A percentile compares a stretch with the other conserved stretches of the same genome.
Conservation (phyloP, 2,113 vertebrate genomes). For the Gavialis gangeticus region DNA sequence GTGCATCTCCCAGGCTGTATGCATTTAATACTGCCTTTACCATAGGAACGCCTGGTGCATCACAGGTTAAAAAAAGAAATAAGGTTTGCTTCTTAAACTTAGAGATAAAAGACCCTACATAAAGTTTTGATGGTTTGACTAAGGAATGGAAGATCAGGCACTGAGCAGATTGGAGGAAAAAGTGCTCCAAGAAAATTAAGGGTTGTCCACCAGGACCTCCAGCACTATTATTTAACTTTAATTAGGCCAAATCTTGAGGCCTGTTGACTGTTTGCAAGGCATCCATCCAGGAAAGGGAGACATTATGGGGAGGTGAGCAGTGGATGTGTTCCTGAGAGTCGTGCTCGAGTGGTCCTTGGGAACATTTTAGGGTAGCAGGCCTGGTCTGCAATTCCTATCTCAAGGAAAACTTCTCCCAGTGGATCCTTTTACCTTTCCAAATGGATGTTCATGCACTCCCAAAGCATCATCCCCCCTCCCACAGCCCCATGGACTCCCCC, state of each 20-base stretch:
- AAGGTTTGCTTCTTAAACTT: background rate
- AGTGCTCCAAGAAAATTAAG: background rate
- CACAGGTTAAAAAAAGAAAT: background rate
- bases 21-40: background rate
- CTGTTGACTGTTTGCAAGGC: background rate
- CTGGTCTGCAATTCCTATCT: background rate
- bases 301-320: background rate
- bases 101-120: background rate
- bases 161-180: background rate
- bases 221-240: background rate
- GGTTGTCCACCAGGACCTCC: background rate
- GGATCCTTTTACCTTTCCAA: background rate
- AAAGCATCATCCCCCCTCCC: background rate
- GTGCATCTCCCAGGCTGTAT: background rate
- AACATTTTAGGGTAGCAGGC: background rate
- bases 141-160: background rate
- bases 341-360: background rate
- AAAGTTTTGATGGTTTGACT: background rate
- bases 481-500: background rate
- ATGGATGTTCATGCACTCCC: background rate
- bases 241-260: background rate
- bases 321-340: background rate
- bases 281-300: background rate
- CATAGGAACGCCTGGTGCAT: background rate
- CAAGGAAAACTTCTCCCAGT: background rate